Conservation (phyloP, 2,888 invertebrate species). For the Neocrepidodera transversa region DNA sequence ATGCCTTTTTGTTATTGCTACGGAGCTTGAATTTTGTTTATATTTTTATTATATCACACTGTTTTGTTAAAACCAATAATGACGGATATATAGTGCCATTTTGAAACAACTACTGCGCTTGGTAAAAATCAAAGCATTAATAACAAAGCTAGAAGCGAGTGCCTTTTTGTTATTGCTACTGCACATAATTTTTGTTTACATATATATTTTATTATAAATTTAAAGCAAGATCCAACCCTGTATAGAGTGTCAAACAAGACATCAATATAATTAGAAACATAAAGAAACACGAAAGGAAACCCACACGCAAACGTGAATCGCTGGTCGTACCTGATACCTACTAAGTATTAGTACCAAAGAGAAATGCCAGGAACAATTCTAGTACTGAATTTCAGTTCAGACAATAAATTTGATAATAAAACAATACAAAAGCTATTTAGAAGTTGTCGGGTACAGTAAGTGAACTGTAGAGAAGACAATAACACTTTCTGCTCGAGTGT, state of each 20-base stretch:
- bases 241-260: not conserved
- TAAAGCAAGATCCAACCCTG: too few relatives aligned
- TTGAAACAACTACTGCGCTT: too few relatives aligned
- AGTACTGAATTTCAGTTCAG: not conserved
- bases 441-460: constrained; percentile 29
- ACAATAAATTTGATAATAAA: constrained; percentile 44
- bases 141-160: too few relatives aligned
- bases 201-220: too few relatives aligned
- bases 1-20: too few relatives aligned
- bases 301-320: not conserved
- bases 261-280: not conserved
- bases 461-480: constrained; percentile 19
- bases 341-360: not conserved
- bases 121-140: too few relatives aligned
- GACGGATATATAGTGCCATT: too few relatives aligned
- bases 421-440: constrained; percentile 42
- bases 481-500: constrained; percentile 15
- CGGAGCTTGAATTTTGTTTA: too few relatives aligned
- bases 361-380: constrained; percentile 1
- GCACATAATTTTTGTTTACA: too few relatives aligned
- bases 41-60: too few relatives aligned
- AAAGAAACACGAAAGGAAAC: not conserved
- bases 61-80: too few relatives aligned
- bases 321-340: not conserved
- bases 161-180: too few relatives aligned